Conservation (phyloP, 2,888 invertebrate genomes). For the Epinotia demarniana region DNA sequence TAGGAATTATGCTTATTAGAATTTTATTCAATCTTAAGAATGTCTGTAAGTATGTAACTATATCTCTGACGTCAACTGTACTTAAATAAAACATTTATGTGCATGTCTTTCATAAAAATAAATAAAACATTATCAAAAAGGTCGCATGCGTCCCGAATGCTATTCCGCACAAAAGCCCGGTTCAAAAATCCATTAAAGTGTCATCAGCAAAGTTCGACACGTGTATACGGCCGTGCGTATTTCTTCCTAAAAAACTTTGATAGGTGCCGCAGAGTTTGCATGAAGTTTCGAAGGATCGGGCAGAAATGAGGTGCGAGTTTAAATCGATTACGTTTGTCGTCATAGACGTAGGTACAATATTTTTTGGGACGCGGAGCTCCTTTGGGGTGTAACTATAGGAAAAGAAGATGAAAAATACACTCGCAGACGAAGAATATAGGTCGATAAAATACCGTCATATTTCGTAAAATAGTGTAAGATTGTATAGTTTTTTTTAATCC, state of each 20-base stretch:
- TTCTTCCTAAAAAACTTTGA: slow-evolving; percentile 62
- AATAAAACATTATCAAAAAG: slow-evolving; percentile 14
- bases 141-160: slow-evolving; percentile 49
- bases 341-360: background rate
- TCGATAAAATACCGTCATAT: too few relatives aligned
- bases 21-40: too few relatives aligned
- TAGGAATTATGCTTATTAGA: too few relatives aligned
- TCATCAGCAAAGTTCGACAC: slow-evolving; percentile 69
- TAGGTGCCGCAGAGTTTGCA: slow-evolving; percentile 59
- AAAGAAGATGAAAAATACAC: too few relatives aligned
- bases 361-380: background rate
- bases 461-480: too few relatives aligned
- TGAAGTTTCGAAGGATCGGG: slow-evolving; percentile 52
- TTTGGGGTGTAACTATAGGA: too few relatives aligned
- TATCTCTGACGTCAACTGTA: too few relatives aligned
- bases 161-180: slow-evolving; percentile 59
- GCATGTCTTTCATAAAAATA: background rate
- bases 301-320: slow-evolving; percentile 46
- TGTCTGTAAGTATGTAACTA: too few relatives aligned
- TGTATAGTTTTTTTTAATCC: too few relatives aligned
- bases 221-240: slow-evolving; percentile 56
- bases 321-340: slow-evolving; percentile 32
- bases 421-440: too few relatives aligned
- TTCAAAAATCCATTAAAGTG: slow-evolving; percentile 74
- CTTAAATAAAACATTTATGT: too few relatives aligned